Evolutionary conservation across 2,113 vertebrate species (phyloP).

Genomic region (Corvus moneduloides): DNA sequence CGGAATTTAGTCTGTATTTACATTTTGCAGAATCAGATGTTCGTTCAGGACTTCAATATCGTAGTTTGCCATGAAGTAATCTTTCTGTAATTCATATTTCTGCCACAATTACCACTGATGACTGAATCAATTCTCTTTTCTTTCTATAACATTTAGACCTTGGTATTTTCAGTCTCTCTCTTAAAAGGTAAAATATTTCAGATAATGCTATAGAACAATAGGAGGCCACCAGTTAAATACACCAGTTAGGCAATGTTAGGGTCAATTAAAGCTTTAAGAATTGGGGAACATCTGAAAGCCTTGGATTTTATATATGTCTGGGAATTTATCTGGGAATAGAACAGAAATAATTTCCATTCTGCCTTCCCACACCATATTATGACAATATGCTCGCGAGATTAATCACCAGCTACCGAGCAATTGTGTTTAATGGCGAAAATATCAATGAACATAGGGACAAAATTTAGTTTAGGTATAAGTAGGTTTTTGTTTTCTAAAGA

Average conservation of each 20-base stretch:
- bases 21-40: conserved; percentile 5
- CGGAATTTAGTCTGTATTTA: not conserved
- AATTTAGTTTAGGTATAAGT: not conserved
- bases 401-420: conserved; percentile 9
- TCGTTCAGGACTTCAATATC: not conserved
- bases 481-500: not conserved
- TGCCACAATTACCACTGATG: not conserved
- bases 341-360: not conserved
- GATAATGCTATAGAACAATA: conserved; percentile 50
- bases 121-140: not conserved
- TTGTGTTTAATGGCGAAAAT: not conserved
- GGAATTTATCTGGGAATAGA: not conserved
- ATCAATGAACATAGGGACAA: not conserved
- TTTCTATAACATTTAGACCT: not conserved
- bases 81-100: conserved; percentile 31
- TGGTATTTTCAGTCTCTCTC: not conserved
- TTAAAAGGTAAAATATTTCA: conserved; percentile 5
- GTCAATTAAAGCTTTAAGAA: not conserved
- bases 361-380: not conserved
- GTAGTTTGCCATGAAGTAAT: conserved; percentile 18
- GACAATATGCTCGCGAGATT: not conserved
- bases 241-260: not conserved
- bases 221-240: conserved; percentile 37
- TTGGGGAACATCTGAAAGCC: not conserved
- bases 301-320: not conserved